Evolutionary conservation across 1,140 invertebrate genomes (phyloP).

Genomic region (Bombus breviceps): DNA sequence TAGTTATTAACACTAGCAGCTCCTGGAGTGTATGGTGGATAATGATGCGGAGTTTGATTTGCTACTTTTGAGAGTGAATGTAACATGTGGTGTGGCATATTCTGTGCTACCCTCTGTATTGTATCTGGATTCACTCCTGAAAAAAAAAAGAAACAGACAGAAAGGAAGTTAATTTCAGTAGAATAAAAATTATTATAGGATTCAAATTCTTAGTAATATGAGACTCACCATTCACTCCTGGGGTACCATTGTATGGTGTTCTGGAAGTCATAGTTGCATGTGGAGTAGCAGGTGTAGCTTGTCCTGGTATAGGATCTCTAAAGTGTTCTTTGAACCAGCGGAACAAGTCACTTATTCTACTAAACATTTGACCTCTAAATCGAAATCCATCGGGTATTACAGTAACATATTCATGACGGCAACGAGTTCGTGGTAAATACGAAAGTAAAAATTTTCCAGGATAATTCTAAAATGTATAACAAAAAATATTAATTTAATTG

Average conservation of each 20-base stretch:
- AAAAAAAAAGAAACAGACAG: conserved; percentile 11
- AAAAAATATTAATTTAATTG: neutral
- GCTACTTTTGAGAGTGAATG: conserved; percentile 88
- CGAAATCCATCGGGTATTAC: conserved; percentile 96
- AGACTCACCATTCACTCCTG: conserved; percentile 78
- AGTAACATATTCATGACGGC: conserved; percentile 95
- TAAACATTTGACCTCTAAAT: conserved; percentile 94
- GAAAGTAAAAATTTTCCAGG: conserved; percentile 98
- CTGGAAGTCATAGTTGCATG: conserved; percentile 84
- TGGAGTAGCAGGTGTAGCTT: conserved; percentile 89
- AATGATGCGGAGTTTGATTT: conserved; percentile 87
- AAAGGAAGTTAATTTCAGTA: neutral
- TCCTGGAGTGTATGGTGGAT: conserved; percentile 85
- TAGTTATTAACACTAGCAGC: conserved; percentile 79
- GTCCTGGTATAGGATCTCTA: conserved; percentile 91
- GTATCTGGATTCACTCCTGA: conserved; percentile 87
- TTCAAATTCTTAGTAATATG: neutral
- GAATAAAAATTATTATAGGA: neutral
- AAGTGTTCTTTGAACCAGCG: conserved; percentile 99
- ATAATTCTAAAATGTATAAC: conserved; percentile 84
- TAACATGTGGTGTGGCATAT: conserved; percentile 88
- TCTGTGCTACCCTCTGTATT: conserved; percentile 89
- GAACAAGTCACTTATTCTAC: conserved; percentile 91
- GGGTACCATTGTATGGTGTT: conserved; percentile 87
- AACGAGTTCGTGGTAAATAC: conserved; percentile 93